Percentiles rank a stretch among this genome's conserved stretches.
Evolutionary conservation across 2,888 invertebrate genomes (phyloP).

Genomic region (Caenorhabditis sp.): DNA sequence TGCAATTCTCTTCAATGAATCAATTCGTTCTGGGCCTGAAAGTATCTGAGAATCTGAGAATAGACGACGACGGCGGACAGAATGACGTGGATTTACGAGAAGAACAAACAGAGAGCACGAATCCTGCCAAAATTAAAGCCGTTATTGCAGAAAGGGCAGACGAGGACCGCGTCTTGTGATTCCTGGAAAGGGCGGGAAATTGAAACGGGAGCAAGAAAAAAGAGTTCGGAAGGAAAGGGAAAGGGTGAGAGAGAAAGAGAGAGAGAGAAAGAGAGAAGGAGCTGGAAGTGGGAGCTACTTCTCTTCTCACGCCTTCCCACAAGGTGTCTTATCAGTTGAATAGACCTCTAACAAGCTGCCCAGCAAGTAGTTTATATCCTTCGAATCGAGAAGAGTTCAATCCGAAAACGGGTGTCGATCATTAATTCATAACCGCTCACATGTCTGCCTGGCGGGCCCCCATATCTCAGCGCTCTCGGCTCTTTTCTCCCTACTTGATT

Average conservation of each 20-base stretch:
- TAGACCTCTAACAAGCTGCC: slow-evolving; percentile 25
- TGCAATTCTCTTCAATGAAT: background rate
- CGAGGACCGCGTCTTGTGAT: slow-evolving; percentile 20
- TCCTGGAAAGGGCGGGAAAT: slow-evolving; percentile 37
- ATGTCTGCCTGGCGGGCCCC: slow-evolving; percentile 33
- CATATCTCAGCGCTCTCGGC: slow-evolving; percentile 7
- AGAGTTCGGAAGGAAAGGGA: slow-evolving; percentile 13
- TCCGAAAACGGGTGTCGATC: slow-evolving; percentile 44
- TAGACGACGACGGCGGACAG: background rate
- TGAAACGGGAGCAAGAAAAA: slow-evolving; percentile 19
- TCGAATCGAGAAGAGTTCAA: slow-evolving; percentile 30
- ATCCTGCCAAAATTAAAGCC: slow-evolving; percentile 37
- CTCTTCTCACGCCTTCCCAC: slow-evolving; percentile 20
- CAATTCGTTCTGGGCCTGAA: background rate
- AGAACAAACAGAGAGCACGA: slow-evolving; percentile 25
- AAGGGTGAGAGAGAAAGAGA: slow-evolving; percentile 10
- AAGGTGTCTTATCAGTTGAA: slow-evolving; percentile 31
- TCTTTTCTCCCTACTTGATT: background rate
- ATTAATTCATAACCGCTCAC: slow-evolving; percentile 59
- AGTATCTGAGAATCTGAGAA: background rate
- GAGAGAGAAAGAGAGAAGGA: slow-evolving; percentile 9
- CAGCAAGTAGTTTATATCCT: slow-evolving; percentile 14
- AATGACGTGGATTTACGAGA: slow-evolving; percentile 26
- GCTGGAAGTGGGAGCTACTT: slow-evolving; percentile 19
- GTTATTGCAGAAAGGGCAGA: slow-evolving; percentile 4